Percentiles rank a stretch among this genome's conserved stretches.
These are phyloP conservation scores for Hippocampus barbouri DNA, from an alignment of 2,113 vertebrate species.

Conservation along the genomic window DNA sequence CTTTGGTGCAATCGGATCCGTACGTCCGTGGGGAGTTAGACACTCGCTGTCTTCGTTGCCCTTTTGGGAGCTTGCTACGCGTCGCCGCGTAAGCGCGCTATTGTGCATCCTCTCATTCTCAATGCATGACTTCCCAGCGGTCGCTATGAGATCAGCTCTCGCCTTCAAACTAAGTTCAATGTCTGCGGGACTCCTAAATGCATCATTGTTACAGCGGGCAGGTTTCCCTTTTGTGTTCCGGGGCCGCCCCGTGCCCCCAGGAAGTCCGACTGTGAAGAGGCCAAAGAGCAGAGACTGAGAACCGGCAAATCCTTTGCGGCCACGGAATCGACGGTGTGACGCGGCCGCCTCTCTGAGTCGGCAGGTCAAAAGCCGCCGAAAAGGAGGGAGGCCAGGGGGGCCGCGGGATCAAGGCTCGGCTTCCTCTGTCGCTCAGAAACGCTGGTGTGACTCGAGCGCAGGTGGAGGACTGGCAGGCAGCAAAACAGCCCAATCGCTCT, in stretches of 20 bases:
- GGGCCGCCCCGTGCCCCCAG: slow-evolving; percentile 48
- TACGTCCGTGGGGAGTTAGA: not conserved
- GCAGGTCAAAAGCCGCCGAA: slow-evolving; percentile 57
- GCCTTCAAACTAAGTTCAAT: slow-evolving; percentile 63
- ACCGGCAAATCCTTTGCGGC: slow-evolving; percentile 63
- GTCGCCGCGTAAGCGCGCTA: slow-evolving; percentile 37
- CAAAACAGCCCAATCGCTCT: not conserved
- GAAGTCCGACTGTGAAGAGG: slow-evolving; percentile 65
- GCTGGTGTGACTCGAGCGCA: slow-evolving; percentile 56
- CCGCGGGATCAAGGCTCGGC: slow-evolving; percentile 58
- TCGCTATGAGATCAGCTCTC: slow-evolving; percentile 49
- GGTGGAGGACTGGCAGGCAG: slow-evolving; percentile 44
- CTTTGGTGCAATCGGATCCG: too few relatives aligned
- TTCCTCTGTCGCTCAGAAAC: slow-evolving; percentile 45
- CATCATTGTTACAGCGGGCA: slow-evolving; percentile 54
- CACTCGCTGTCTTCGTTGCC: not conserved
- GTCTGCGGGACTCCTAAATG: slow-evolving; percentile 56
- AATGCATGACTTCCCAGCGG: slow-evolving; percentile 64
- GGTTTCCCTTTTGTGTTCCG: slow-evolving; percentile 58
- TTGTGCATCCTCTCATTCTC: slow-evolving; percentile 60
- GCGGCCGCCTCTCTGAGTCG: slow-evolving; percentile 57
- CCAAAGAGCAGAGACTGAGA: slow-evolving; percentile 69
- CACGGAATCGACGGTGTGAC: slow-evolving; percentile 64
- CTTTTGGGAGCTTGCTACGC: slow-evolving; percentile 27
- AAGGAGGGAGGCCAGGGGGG: slow-evolving; percentile 41